phyloP scores from a whole-genome alignment of 1,140 invertebrate species.

The Nomia melanderi region DNA sequence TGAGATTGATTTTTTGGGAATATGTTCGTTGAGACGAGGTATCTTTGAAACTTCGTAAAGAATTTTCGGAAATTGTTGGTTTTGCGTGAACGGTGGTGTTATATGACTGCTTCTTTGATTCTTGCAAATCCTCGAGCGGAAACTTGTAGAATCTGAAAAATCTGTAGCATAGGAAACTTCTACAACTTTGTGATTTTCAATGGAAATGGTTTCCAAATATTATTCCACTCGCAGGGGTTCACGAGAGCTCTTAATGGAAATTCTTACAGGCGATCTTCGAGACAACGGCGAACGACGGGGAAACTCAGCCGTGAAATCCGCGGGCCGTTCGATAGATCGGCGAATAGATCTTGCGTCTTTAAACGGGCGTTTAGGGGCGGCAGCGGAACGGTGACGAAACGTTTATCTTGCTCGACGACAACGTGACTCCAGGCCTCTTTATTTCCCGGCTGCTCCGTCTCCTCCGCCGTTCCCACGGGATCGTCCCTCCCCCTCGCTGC shows the following conservation, averaged over 20 bases:
- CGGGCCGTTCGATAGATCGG: neutral
- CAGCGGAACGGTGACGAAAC: constrained; percentile 1
- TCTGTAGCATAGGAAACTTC: too few relatives aligned
- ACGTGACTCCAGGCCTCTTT: constrained; percentile 50
- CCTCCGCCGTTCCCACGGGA: neutral
- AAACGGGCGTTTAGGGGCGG: constrained; percentile 4
- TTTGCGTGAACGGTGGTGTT: too few relatives aligned
- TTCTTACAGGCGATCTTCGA: constrained; percentile 3
- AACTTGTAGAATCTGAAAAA: too few relatives aligned
- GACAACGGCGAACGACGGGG: neutral
- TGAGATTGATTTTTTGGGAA: too few relatives aligned
- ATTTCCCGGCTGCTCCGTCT: constrained; percentile 23
- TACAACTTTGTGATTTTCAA: too few relatives aligned
- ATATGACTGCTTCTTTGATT: too few relatives aligned
- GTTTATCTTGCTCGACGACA: constrained; percentile 39
- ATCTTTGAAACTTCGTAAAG: too few relatives aligned
- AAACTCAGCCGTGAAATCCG: too few relatives aligned
- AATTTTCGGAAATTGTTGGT: too few relatives aligned
- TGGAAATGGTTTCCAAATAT: too few relatives aligned
- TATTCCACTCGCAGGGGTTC: too few relatives aligned
- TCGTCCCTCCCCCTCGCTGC: constrained; percentile 9
- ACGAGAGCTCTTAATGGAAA: constrained; percentile 16
- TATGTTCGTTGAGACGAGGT: neutral
- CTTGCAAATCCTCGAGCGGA: too few relatives aligned
- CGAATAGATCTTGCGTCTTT: neutral